These are phyloP conservation scores for Trypoxylon attenuatum DNA, from an alignment of 2,888 invertebrate species.

Conservation along the genomic window DNA sequence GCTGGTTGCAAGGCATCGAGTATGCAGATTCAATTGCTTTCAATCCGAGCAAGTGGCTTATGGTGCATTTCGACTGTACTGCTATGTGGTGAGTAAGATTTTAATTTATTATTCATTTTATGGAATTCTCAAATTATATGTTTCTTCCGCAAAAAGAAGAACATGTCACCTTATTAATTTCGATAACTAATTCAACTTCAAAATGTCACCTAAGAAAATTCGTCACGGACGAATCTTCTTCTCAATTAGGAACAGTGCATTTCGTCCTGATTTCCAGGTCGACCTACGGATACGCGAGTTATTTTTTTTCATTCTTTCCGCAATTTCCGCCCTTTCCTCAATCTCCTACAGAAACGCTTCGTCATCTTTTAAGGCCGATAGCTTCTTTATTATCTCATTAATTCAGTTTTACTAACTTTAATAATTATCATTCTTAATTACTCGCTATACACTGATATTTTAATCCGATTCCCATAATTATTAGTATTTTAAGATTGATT, in stretches of 20 bases:
- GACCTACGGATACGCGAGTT: slow-evolving; percentile 29
- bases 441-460: no score
- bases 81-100: slow-evolving; percentile 91
- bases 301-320: slow-evolving; percentile 48
- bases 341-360: slow-evolving; percentile 41
- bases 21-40: slow-evolving; percentile 96
- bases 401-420: no score
- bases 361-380: slow-evolving; percentile 37
- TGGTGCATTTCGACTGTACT: slow-evolving; percentile 99
- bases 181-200: no score
- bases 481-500: no score
- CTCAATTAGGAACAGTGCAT: no score
- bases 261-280: slow-evolving; percentile 35
- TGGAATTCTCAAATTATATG: neutral
- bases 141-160: no score
- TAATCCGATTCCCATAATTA: no score
- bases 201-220: no score
- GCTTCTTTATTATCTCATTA: no score
- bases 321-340: slow-evolving; percentile 47
- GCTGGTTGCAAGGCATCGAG: slow-evolving; percentile 93
- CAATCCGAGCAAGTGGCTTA: slow-evolving; percentile 99
- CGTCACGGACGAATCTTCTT: no score
- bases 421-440: no score
- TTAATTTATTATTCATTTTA: neutral
- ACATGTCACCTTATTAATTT: no score